A percentile compares a stretch with the other conserved stretches of the same genome.
Evolutionary conservation across 2,797 vertebrate genomes (phyloP).

Genomic region (Oreonectes daqikongensis): DNA sequence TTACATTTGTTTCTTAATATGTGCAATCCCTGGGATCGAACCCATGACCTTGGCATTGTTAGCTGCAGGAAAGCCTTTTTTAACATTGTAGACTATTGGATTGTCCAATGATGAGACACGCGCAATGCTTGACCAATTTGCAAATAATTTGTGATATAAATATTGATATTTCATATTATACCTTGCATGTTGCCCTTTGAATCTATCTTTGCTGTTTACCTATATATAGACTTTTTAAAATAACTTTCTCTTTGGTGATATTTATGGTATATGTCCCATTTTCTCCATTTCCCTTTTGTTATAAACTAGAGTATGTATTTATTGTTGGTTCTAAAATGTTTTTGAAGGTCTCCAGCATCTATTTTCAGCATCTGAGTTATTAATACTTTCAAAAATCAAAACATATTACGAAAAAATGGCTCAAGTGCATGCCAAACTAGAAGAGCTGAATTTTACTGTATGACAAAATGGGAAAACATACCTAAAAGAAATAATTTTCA

Average conservation of each 20-base stretch:
- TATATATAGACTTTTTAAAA: neutral
- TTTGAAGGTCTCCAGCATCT: slow-evolving; percentile 15
- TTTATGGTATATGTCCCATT: neutral
- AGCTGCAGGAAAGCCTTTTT: no score
- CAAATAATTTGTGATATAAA: slow-evolving; percentile 7
- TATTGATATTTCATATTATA: neutral
- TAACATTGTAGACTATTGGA: neutral
- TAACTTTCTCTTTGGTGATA: slow-evolving; percentile 14
- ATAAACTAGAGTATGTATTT: neutral
- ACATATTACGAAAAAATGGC: neutral
- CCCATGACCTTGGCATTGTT: no score
- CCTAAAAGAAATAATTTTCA: neutral
- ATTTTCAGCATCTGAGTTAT: slow-evolving; percentile 51
- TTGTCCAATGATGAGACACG: slow-evolving; percentile 31
- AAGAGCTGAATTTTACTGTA: neutral
- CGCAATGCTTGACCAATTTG: no score
- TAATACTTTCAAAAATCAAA: slow-evolving; percentile 24
- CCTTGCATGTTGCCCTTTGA: neutral
- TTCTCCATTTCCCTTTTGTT: slow-evolving; percentile 3
- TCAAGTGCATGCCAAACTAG: neutral
- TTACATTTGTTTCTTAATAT: no score
- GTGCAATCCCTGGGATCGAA: no score
- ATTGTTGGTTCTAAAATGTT: neutral
- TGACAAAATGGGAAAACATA: neutral
- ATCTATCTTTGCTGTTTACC: neutral